Evolutionary conservation across 2,888 invertebrate genomes (phyloP), one percentile per base, ranked within the genome.

Genomic region (Osedax frankpressi): DNA sequence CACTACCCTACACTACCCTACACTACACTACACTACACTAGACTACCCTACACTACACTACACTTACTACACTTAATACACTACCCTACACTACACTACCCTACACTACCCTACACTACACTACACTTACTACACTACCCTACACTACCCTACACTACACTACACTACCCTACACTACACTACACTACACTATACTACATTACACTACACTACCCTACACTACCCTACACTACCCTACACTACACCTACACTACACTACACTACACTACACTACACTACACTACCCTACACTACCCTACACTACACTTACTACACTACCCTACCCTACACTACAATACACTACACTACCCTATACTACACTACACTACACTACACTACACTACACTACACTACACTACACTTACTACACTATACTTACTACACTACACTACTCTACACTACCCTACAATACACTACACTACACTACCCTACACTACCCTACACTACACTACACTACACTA

Each of bases 401-500:
- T n/a, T n/a, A n/a, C n/a, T n/a, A n/a, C n/a, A n/a, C n/a, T n/a
- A n/a, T n/a, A n/a, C n/a, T n/a, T n/a, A n/a, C n/a, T n/a, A n/a
- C n/a, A n/a, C n/a, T n/a, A n/a, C n/a, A n/a, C n/a, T n/a, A n/a
- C n/a, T n/a, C n/a, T n/a, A n/a, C n/a, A n/a, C n/a, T n/a, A n/a
- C n/a, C n/a, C n/a, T n/a, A n/a, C n/a, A n/a, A n/a, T n/a, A n/a
- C n/a, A n/a, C n/a, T n/a, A n/a, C n/a, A n/a, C n/a, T n/a, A n/a
- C 26, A 63, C n/a, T 14, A 63, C 62, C 3, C 62, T 62, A 62
- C 1, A 62, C 62, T 1, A 62, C 62, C 26, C 75, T n/a, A 62
- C 62, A 62, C 62, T 29, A 76, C 75, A 30, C 75, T 69, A 72
- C 73, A 75, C 75, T n/a, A 72, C 75, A 59, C 75, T 62, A 76